These are phyloP conservation scores for Staurois parvus DNA, from an alignment of 2,797 vertebrate genomes.

Conservation along the genomic window DNA sequence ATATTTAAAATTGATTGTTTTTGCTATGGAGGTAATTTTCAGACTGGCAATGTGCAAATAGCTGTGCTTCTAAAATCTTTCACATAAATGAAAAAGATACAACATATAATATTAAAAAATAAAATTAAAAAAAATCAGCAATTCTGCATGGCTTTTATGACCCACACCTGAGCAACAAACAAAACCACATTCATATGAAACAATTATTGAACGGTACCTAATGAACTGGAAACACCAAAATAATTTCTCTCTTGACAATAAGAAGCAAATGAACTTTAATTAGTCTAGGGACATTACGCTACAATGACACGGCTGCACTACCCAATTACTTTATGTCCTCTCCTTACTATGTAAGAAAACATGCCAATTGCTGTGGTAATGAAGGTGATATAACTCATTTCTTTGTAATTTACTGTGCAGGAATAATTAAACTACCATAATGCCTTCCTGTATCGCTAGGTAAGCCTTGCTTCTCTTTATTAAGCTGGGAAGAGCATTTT, in stretches of 20 bases:
- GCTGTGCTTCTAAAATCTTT: neutral
- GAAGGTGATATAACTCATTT: slow-evolving; percentile 52
- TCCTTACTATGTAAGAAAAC: slow-evolving; percentile 19
- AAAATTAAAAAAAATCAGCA: too few species aligned
- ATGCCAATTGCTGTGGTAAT: slow-evolving; percentile 37
- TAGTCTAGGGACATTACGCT: slow-evolving; percentile 43
- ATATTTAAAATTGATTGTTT: slow-evolving; percentile 25
- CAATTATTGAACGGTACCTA: slow-evolving; percentile 26
- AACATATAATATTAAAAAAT: neutral
- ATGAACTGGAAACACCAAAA: slow-evolving; percentile 33
- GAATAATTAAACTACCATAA: slow-evolving; percentile 57
- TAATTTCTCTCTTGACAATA: slow-evolving; percentile 24
- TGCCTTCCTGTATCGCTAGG: slow-evolving; percentile 10
- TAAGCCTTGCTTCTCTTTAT: slow-evolving; percentile 5
- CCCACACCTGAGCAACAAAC: slow-evolving; percentile 19
- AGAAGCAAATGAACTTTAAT: slow-evolving; percentile 56
- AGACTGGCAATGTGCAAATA: too few species aligned
- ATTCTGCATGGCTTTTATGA: neutral
- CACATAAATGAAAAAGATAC: slow-evolving; percentile 21
- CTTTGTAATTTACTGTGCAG: slow-evolving; percentile 40
- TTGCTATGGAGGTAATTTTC: neutral
- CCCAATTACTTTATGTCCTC: slow-evolving; percentile 22
- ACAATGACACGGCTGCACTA: slow-evolving; percentile 28
- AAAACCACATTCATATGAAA: slow-evolving; percentile 39
- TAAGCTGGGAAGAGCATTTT: neutral